These are phyloP conservation scores for Scomber japonicus DNA, from an alignment of 2,113 vertebrate species.

Conservation along the genomic window DNA sequence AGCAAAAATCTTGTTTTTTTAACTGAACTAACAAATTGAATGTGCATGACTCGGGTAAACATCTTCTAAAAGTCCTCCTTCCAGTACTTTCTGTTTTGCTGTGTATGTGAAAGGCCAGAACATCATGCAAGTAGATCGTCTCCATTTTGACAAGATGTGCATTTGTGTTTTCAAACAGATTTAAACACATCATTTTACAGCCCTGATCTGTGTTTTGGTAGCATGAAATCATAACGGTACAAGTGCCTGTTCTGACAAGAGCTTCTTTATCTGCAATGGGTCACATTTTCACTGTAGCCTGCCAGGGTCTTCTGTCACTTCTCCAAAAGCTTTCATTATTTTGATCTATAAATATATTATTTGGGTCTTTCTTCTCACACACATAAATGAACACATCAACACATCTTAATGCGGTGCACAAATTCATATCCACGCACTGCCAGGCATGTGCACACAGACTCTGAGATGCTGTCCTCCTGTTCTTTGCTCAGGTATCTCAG, in stretches of 20 bases:
- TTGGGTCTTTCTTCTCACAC: slow-evolving; percentile 48
- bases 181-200: slow-evolving; percentile 17
- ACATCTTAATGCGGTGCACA: slow-evolving; percentile 28
- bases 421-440: slow-evolving; percentile 7
- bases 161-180: slow-evolving; percentile 20
- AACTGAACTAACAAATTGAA: not conserved
- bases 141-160: not conserved
- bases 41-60: not conserved
- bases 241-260: slow-evolving; percentile 42
- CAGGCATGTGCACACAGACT: slow-evolving; percentile 2
- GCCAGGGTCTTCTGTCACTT: slow-evolving; percentile 61
- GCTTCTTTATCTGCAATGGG: slow-evolving; percentile 57
- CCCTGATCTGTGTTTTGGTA: slow-evolving; percentile 13
- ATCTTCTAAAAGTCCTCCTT: not conserved
- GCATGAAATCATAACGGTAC: slow-evolving; percentile 15
- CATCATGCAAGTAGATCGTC: not conserved
- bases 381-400: slow-evolving; percentile 25
- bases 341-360: slow-evolving; percentile 75
- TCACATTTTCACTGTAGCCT: slow-evolving; percentile 62
- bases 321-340: slow-evolving; percentile 61
- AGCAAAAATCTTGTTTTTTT: not conserved
- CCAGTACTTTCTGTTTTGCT: not conserved
- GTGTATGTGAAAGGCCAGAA: not conserved
- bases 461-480: slow-evolving; percentile 11
- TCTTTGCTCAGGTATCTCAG: slow-evolving; percentile 42